These are phyloP conservation scores for Todiramphus saurophagus DNA, from an alignment of 2,113 vertebrate genomes.

Conservation along the genomic window DNA sequence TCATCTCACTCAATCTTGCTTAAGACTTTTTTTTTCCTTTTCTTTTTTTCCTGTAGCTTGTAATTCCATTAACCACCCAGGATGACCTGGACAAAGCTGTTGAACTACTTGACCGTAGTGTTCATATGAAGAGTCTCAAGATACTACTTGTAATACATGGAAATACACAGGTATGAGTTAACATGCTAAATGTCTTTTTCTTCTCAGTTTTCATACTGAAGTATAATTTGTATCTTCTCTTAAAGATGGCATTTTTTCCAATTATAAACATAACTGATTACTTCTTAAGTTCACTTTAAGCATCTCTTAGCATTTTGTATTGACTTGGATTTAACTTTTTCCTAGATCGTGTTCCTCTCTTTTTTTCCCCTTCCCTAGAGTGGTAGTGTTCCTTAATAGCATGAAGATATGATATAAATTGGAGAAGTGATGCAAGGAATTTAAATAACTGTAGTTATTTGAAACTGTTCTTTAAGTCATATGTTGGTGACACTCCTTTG, in stretches of 20 bases:
- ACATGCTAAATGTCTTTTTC: not conserved
- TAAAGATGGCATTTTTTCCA: not conserved
- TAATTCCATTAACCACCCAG: constrained; percentile 94
- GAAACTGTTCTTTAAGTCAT: not conserved
- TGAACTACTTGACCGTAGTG: constrained; percentile 93
- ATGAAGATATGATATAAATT: not conserved
- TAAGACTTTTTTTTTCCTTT: not conserved
- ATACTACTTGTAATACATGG: constrained; percentile 90
- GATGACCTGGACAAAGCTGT: constrained; percentile 97
- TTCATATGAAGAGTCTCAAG: constrained; percentile 98
- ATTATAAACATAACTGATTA: not conserved
- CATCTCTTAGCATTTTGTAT: not conserved
- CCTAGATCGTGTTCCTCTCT: not conserved
- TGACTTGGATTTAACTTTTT: not conserved
- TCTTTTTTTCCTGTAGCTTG: constrained; percentile 77
- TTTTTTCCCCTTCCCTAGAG: not conserved
- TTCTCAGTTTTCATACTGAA: not conserved
- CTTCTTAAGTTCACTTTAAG: not conserved
- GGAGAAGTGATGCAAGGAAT: not conserved
- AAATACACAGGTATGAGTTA: constrained; percentile 83
- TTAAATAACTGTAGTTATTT: not conserved
- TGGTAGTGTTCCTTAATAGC: not conserved
- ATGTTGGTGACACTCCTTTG: not conserved
- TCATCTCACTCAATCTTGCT: not conserved
- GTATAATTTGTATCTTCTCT: not conserved